These are phyloP conservation scores for Montipora cactus DNA, from an alignment of 64 coral and sea anemone species.

Conservation along the genomic window DNA sequence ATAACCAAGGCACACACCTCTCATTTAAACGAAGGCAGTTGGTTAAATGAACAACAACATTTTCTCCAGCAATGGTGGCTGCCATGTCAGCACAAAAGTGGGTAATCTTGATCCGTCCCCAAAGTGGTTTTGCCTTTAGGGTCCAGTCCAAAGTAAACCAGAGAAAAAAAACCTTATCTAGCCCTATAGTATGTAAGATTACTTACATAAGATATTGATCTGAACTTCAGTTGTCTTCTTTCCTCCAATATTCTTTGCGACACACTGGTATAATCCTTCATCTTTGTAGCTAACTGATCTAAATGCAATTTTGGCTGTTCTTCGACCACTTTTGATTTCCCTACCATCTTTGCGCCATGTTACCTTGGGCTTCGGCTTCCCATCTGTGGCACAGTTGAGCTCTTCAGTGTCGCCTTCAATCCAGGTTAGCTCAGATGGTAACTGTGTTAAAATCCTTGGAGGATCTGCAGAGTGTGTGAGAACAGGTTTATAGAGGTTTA, in stretches of 20 bases:
- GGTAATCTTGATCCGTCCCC: too few species aligned
- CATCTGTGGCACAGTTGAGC: conserved; percentile 28
- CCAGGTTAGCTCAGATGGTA: background rate
- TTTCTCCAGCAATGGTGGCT: too few species aligned
- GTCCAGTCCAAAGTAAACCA: too few species aligned
- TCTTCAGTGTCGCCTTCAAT: conserved; percentile 37
- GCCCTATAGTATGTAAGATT: background rate
- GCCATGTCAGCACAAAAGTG: too few species aligned
- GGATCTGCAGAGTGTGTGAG: conserved; percentile 9
- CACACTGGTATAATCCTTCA: conserved; percentile 39
- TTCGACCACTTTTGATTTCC: background rate
- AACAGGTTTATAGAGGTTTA: background rate
- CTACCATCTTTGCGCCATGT: conserved; percentile 34
- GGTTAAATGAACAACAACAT: too few species aligned
- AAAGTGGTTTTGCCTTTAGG: too few species aligned
- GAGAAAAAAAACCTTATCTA: too few species aligned
- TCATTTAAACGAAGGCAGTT: too few species aligned
- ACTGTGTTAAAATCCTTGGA: conserved; percentile 17
- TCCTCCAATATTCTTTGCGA: conserved; percentile 52
- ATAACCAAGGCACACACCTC: too few species aligned
- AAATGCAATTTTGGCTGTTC: conserved; percentile 29
- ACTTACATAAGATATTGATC: conserved; percentile 63
- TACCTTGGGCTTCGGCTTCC: conserved; percentile 55
- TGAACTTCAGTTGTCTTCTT: background rate
- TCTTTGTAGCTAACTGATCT: conserved; percentile 48